A percentile compares a stretch with the other conserved stretches of the same genome.
These are phyloP conservation scores for Esperia sulphurella DNA, from an alignment of 2,888 invertebrate species.

Conservation along the genomic window DNA sequence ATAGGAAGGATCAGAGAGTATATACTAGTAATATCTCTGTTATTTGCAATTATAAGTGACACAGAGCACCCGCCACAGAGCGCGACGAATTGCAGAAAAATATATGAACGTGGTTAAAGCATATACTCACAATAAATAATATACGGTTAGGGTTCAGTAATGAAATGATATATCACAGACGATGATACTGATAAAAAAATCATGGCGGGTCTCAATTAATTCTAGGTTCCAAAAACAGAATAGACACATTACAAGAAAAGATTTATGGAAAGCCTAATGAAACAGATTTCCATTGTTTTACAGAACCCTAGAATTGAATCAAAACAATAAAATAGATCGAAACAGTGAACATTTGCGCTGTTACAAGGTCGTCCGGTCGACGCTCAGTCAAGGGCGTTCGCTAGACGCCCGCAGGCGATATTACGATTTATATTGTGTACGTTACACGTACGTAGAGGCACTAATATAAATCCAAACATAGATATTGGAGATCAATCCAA, in stretches of 20 bases:
- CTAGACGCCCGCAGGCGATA: constrained; percentile 41
- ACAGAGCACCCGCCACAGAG: constrained; percentile 25
- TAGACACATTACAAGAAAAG: too few species aligned
- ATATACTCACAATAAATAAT: neutral
- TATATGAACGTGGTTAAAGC: constrained; percentile 9
- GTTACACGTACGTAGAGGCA: neutral
- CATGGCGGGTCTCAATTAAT: too few species aligned
- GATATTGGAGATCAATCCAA: constrained; percentile 1
- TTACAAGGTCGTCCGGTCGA: constrained; percentile 72
- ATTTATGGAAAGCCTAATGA: neutral
- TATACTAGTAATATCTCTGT: neutral
- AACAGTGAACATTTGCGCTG: constrained; percentile 64
- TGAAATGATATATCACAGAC: too few species aligned
- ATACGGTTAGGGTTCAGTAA: neutral
- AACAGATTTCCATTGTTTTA: neutral
- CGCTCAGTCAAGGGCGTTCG: constrained; percentile 73
- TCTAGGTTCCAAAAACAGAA: too few species aligned
- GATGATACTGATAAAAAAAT: too few species aligned
- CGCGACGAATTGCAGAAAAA: constrained; percentile 27
- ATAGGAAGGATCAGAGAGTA: constrained; percentile 16
- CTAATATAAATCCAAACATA: neutral
- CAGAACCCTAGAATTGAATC: constrained; percentile 25
- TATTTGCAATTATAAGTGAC: constrained; percentile 28
- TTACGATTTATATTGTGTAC: constrained; percentile 8
- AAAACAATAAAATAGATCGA: constrained; percentile 59